Base-by-base conservation (phyloP, 2,888 invertebrate species). In the Physocephala rufipes region DNA sequence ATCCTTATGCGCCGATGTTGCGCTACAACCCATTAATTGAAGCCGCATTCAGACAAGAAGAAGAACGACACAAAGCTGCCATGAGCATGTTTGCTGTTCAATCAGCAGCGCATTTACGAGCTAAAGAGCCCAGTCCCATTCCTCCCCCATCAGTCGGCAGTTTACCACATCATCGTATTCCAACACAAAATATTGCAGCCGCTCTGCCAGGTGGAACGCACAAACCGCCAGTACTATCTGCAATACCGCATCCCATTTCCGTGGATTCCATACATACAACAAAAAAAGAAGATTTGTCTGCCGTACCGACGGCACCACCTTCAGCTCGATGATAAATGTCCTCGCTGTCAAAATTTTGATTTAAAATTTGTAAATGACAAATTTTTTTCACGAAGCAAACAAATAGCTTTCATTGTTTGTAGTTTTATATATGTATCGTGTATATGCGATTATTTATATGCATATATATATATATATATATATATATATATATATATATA, bases 21-120 rank as follows among this genome's bases (percentile, higher is more conserved):
- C 90, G 93, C 70, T 93, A 93, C 84, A 93, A 93, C 83, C 93
- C 94, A 24, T 87, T 94, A 45, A 90, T 94, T 87, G 93, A 93
- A 79, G 93, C 91, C 16, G 92, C 92, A 24, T 90, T 92, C 82
- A 89, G 93, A 70, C 92, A 91, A 61, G 93, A 93, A 82, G 93
- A 94, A 79, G 92, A 94, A 84, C 90, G 93, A 73, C 92, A 91
- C 55, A 94, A 93, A 86, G 90, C 93, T 83, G 90, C 93, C 81
- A 90, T 91, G 81, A 90, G 89, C 77, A 90, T 92, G 75, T 93
- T 93, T 86, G 89, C 90, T 71, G 89, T 89, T 71, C 90, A 90
- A 79, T 85, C 86, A 3, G 84, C 85, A 5, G 81, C 83, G n/a
- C 85, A 86, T 79, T 76, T 86, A 62, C 82, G 86, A 19, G 82